Base-by-base conservation (phyloP, 1,140 invertebrate genomes). In the Centruroides sculpturatus region DNA sequence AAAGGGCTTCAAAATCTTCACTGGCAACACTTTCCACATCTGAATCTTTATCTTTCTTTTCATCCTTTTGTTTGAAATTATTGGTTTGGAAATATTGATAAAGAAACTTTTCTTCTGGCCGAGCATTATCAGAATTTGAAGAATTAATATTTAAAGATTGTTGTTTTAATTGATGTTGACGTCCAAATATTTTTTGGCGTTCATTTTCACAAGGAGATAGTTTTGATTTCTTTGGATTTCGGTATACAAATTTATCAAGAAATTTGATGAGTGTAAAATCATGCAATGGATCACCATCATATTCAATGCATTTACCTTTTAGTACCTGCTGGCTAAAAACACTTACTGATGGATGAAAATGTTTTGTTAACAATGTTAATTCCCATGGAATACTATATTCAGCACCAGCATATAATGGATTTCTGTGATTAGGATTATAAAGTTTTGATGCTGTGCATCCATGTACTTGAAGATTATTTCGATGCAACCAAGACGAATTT, bases 181-280 rank as follows among this genome's bases (percentile, higher is more conserved):
- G 59, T 46, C 69, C 65, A 57, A 70, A 69, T 53, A 69, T 56
- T 60, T 59, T 60, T 53, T 64, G 55, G 8, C 55, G 49, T 48
- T 51, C 34, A 23, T 63, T 46, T 9, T 13, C 9, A 9, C 64
- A 57, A 34, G 64, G 61, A 57, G 65, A 65, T 68, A 73, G 65
- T 70, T 71, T 72, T 83, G 84, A 23, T 70, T 68, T 85, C 73
- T 98, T 98, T 0, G 94, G 92, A 78, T 98, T 98, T 73, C 94
- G 91, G 69, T 92, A 98, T 3, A 92, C 89, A 74, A 96, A 98
- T 59, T 92, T 79, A 71, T 98, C 93, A 10, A 98, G 75, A 71
- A 98, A 98, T 61, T 89, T 77, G 35, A 90, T 85, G 1, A 90
- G 73, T 0, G 85, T 87, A 69, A 97, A 92, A 75, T 98, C 94